Conservation (phyloP, 2,888 invertebrate species). For the Caradrina clavipalpis region DNA sequence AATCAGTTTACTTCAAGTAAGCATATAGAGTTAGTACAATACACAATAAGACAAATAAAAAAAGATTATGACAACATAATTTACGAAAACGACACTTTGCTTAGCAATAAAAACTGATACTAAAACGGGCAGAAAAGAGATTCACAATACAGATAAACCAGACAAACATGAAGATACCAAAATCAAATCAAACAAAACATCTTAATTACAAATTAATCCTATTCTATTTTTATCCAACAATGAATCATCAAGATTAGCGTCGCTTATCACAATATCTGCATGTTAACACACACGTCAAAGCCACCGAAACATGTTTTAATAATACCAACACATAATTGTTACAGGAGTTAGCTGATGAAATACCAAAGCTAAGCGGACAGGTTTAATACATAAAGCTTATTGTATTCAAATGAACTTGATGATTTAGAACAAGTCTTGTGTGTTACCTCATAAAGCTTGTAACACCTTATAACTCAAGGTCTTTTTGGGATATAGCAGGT, state of each 20-base stretch:
- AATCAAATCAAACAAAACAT: constrained; percentile 1
- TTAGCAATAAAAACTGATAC: neutral
- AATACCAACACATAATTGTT: constrained; percentile 39
- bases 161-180: neutral
- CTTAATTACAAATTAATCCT: constrained; percentile 26
- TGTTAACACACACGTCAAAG: constrained; percentile 52
- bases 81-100: neutral
- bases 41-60: no score
- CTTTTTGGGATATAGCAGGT: constrained; percentile 27
- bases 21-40: no score
- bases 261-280: constrained; percentile 39
- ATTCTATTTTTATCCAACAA: constrained; percentile 9
- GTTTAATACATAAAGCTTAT: constrained; percentile 73
- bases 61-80: constrained; percentile 8
- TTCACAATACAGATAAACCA: neutral
- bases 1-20: no score
- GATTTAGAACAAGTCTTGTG: constrained; percentile 75
- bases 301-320: constrained; percentile 61
- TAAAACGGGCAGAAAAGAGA: neutral
- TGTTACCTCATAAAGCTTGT: constrained; percentile 72
- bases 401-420: constrained; percentile 82
- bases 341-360: constrained; percentile 53
- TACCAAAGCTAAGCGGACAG: constrained; percentile 65
- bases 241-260: constrained; percentile 30
- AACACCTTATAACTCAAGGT: constrained; percentile 62